These are phyloP conservation scores for Brachyalestes nurse DNA, from an alignment of 2,797 vertebrate genomes.

Conservation along the genomic window DNA sequence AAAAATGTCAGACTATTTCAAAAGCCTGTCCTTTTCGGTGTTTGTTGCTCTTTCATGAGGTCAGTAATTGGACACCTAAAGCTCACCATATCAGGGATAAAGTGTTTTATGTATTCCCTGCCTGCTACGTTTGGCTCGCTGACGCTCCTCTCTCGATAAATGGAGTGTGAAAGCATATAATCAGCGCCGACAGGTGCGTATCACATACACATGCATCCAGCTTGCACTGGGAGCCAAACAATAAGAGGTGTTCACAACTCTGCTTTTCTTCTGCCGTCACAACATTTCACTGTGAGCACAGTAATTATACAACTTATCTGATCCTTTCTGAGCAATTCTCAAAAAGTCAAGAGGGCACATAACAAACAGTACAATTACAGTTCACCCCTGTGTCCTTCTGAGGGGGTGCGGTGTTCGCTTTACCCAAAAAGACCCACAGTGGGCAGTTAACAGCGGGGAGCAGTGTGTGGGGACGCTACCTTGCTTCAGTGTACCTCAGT, in stretches of 20 bases:
- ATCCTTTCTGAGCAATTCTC: slow-evolving; percentile 9
- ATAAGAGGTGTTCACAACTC: too few species aligned
- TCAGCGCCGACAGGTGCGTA: not conserved
- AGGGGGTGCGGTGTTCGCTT: too few species aligned
- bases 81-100: not conserved
- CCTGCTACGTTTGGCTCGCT: not conserved
- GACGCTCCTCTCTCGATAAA: not conserved
- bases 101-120: not conserved
- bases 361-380: not conserved
- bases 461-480: too few species aligned
- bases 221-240: not conserved
- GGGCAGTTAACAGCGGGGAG: too few species aligned
- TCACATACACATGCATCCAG: not conserved
- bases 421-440: too few species aligned
- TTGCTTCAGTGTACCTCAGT: too few species aligned
- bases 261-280: not conserved
- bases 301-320: not conserved
- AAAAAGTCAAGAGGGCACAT: not conserved
- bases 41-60: slow-evolving; percentile 4
- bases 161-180: not conserved
- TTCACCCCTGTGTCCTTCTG: too few species aligned
- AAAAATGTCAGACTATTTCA: too few species aligned
- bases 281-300: not conserved
- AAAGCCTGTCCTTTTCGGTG: not conserved
- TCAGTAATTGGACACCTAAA: not conserved